Conservation (phyloP, 2,888 invertebrate genomes). For the Nycteola revayana region DNA sequence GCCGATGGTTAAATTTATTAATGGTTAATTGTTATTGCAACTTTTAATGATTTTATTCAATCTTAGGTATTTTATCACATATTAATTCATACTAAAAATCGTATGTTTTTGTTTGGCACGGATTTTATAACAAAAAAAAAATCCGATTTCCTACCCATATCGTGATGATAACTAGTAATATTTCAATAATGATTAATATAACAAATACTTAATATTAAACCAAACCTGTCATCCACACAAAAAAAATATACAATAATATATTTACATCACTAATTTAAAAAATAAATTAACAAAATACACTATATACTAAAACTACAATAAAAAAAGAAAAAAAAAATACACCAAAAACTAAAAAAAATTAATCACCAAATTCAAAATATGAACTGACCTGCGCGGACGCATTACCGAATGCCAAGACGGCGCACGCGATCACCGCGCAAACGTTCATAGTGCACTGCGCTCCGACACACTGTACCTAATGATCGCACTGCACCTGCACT, state of each 20-base stretch:
- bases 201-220: not conserved
- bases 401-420: slow-evolving; percentile 32
- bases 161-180: too few species aligned
- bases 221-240: not conserved
- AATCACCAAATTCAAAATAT: slow-evolving; percentile 4
- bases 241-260: not conserved
- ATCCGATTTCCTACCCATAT: too few species aligned
- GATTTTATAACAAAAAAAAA: too few species aligned
- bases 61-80: too few species aligned
- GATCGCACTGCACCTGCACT: slow-evolving; percentile 8
- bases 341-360: not conserved
- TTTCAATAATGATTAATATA: too few species aligned
- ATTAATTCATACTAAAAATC: too few species aligned
- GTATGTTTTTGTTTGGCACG: too few species aligned
- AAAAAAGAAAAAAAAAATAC: not conserved
- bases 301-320: too few species aligned
- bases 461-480: slow-evolving; percentile 4
- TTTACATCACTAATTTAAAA: not conserved
- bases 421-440: slow-evolving; percentile 42
- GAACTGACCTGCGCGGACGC: slow-evolving; percentile 48
- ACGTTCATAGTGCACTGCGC: slow-evolving; percentile 51
- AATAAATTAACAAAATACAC: too few species aligned
- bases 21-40: too few species aligned
- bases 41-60: too few species aligned
- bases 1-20: too few species aligned